A percentile compares a stretch with the other conserved stretches of the same genome.
phyloP scores from a whole-genome alignment of 2,888 invertebrate species.

The Linyphia triangularis region DNA sequence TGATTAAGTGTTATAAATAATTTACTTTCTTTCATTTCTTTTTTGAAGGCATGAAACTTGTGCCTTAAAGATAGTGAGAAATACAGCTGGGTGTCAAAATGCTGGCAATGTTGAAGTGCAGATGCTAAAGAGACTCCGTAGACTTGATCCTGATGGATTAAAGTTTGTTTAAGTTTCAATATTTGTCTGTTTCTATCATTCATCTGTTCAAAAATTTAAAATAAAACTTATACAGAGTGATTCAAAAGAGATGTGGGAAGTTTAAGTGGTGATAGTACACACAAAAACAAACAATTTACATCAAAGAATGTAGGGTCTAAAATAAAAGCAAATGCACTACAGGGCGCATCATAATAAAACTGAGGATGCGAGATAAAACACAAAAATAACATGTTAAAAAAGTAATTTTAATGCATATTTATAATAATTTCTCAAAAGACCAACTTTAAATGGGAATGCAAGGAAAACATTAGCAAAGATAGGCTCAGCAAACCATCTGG shows the following conservation, averaged over 20 bases:
- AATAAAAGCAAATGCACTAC: background rate
- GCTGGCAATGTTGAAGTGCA: conserved; percentile 2
- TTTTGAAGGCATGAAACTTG: background rate
- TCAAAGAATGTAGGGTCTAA: background rate
- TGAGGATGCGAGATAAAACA: background rate
- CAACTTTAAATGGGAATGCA: too few relatives aligned
- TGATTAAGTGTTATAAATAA: too few relatives aligned
- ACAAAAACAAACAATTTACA: background rate
- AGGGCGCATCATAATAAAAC: background rate
- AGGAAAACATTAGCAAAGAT: too few relatives aligned
- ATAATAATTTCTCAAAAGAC: too few relatives aligned
- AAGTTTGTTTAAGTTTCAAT: background rate
- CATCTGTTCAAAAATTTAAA: background rate
- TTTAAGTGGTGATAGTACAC: background rate
- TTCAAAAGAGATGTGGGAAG: too few relatives aligned
- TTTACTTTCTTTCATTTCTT: background rate
- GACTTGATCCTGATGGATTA: background rate
- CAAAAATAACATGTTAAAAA: background rate
- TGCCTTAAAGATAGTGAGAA: conserved; percentile 28
- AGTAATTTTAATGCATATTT: background rate
- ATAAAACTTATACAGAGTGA: too few relatives aligned
- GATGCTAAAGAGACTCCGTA: background rate
- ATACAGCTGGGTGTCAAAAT: background rate
- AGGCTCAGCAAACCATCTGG: too few relatives aligned
- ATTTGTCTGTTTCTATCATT: background rate